Conservation (phyloP, 2,888 invertebrate genomes). For the Fragum sueziense region DNA sequence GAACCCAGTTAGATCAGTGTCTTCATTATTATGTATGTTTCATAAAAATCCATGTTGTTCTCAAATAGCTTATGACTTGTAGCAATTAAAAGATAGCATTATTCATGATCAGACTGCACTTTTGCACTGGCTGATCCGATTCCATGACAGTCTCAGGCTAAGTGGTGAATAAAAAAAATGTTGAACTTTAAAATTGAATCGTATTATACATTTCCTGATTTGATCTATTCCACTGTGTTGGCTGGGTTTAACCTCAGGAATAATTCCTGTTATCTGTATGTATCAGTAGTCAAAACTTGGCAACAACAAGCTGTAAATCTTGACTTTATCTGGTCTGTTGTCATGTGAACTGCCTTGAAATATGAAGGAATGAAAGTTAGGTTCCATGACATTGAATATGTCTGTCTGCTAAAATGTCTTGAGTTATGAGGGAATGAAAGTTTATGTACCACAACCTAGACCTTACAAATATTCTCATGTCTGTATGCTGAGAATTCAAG, state of each 20-base stretch:
- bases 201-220: too few relatives aligned
- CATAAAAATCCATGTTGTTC: too few relatives aligned
- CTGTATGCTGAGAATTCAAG: neutral
- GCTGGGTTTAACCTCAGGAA: neutral
- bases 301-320: neutral
- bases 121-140: too few relatives aligned
- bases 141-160: too few relatives aligned
- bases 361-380: neutral
- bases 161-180: too few relatives aligned
- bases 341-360: neutral
- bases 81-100: too few relatives aligned
- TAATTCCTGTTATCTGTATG: neutral
- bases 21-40: too few relatives aligned
- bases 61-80: too few relatives aligned
- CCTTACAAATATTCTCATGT: neutral
- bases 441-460: neutral
- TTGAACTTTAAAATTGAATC: too few relatives aligned
- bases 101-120: too few relatives aligned
- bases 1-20: too few relatives aligned
- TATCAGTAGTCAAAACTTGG: neutral
- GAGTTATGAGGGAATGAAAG: neutral
- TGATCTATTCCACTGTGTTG: too few relatives aligned
- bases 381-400: neutral
- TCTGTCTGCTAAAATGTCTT: neutral
- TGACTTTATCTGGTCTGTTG: neutral